Evolutionary conservation across 37 sponge, comb jelly and placozoan genomes (phyloP).

Genomic region (Theonella swinhoei): DNA sequence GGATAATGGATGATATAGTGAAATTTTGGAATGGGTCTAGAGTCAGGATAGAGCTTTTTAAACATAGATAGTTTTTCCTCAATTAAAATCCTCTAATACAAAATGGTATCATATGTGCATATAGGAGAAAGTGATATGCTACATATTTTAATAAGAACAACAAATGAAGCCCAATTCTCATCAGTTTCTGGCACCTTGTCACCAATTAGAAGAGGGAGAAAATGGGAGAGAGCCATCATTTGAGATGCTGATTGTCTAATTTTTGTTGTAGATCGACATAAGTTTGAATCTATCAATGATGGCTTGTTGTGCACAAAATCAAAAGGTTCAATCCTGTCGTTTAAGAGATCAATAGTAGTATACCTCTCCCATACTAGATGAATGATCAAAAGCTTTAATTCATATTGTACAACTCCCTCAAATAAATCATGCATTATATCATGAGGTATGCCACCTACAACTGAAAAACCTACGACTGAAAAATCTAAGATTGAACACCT

Average conservation of each 20-base stretch:
- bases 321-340: not conserved
- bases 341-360: slow-evolving; percentile 9
- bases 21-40: slow-evolving; percentile 19
- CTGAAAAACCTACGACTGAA: slow-evolving; percentile 34
- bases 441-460: slow-evolving; percentile 6
- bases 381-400: slow-evolving; percentile 3
- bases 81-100: slow-evolving; percentile 20
- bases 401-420: slow-evolving; percentile 11
- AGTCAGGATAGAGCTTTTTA: slow-evolving; percentile 19
- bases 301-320: slow-evolving; percentile 1
- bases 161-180: not conserved
- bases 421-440: slow-evolving; percentile 26
- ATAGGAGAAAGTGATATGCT: slow-evolving; percentile 7
- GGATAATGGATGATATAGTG: slow-evolving; percentile 55
- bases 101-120: slow-evolving; percentile 25
- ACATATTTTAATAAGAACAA: slow-evolving; percentile 6
- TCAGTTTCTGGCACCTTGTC: slow-evolving; percentile 8
- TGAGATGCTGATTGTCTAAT: slow-evolving; percentile 19
- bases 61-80: slow-evolving; percentile 37
- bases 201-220: slow-evolving; percentile 5
- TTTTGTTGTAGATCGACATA: not conserved
- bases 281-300: not conserved
- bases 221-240: not conserved
- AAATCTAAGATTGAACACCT: not conserved
- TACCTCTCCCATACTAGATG: not conserved